A percentile compares a stretch with the other conserved stretches of the same genome.
Conservation (phyloP, 2,888 invertebrate genomes). For the Stomorhina lunata region DNA sequence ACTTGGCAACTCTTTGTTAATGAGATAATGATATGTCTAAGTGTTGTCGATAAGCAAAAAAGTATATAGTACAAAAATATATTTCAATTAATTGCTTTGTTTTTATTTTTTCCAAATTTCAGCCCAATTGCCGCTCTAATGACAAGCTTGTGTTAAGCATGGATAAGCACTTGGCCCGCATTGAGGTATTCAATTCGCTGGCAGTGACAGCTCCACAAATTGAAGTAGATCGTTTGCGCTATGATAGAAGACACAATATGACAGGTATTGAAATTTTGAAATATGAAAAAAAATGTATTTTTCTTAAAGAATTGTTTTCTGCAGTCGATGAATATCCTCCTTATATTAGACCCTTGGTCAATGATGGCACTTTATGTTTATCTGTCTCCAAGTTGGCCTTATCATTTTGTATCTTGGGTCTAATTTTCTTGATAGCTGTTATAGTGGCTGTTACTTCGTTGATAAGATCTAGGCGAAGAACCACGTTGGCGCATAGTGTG, state of each 20-base stretch:
- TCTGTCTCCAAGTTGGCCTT: conserved; percentile 89
- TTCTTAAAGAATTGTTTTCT: conserved; percentile 3
- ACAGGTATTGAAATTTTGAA: conserved; percentile 71
- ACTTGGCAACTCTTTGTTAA: too few species aligned
- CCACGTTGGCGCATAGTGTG: conserved; percentile 59
- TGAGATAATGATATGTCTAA: too few species aligned
- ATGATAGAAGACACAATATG: conserved; percentile 77
- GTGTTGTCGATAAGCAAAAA: background rate
- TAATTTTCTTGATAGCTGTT: conserved; percentile 87
- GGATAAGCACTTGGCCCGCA: conserved; percentile 78
- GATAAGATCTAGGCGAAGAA: conserved; percentile 82
- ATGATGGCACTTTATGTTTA: conserved; percentile 83
- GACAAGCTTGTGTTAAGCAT: conserved; percentile 76
- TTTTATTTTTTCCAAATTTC: too few species aligned
- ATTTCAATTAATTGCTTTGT: conserved; percentile 11
- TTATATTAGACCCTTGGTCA: conserved; percentile 72
- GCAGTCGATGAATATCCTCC: conserved; percentile 77
- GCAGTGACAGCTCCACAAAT: conserved; percentile 90
- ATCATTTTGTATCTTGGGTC: conserved; percentile 86
- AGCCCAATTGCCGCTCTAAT: conserved; percentile 79
- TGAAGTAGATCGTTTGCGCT: conserved; percentile 82
- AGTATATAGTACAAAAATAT: background rate
- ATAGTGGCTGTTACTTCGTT: conserved; percentile 86
- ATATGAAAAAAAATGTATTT: background rate
- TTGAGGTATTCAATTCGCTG: conserved; percentile 90